Conservation (phyloP, 2,113 vertebrate genomes). For the Ailuropoda melanoleuca region DNA sequence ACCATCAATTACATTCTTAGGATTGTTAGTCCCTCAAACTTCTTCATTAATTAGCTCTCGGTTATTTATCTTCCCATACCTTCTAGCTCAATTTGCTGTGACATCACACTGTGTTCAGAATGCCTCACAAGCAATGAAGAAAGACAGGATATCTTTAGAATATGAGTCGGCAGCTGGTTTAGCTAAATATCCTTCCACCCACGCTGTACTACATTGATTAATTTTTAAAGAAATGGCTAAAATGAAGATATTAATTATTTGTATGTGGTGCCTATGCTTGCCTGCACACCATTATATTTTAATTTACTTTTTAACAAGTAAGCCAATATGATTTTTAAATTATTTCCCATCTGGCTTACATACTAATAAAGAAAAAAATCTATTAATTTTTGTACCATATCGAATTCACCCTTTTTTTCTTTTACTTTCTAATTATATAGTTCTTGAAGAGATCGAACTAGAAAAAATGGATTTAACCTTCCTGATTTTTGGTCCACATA, state of each 20-base stretch:
- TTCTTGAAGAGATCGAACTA: conserved; percentile 38
- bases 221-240: conserved; percentile 63
- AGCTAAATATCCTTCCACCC: conserved; percentile 1
- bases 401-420: background rate
- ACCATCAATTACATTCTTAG: background rate
- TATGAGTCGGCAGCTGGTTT: background rate
- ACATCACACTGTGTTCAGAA: background rate
- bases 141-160: background rate
- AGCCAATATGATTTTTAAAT: conserved; percentile 62
- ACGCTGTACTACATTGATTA: background rate
- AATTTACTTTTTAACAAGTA: conserved; percentile 48
- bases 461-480: conserved; percentile 21
- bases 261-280: background rate
- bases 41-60: background rate
- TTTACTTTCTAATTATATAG: background rate
- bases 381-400: conserved; percentile 44
- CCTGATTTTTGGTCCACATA: background rate
- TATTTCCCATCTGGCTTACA: conserved; percentile 45
- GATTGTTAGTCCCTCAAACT: background rate
- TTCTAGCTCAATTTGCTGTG: background rate
- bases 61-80: background rate
- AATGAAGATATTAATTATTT: conserved; percentile 72
- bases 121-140: background rate
- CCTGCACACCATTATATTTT: conserved; percentile 45
- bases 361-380: conserved; percentile 58